A percentile compares a stretch with the other conserved stretches of the same genome.
These are phyloP conservation scores for Danio kyathit DNA, from an alignment of 2,797 vertebrate genomes.

Conservation along the genomic window DNA sequence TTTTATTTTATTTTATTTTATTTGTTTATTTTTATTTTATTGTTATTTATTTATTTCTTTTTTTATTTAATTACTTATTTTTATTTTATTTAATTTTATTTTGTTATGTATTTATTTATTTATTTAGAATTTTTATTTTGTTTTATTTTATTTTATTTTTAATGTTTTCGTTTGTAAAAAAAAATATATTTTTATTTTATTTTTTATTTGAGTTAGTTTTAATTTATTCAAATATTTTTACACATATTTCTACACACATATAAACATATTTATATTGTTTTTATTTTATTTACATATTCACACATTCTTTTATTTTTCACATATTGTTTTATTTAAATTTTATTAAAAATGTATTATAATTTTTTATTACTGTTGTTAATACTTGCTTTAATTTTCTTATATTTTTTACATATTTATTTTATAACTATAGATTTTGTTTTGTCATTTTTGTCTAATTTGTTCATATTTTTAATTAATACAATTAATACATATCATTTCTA, in stretches of 20 bases:
- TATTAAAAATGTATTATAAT: too few species aligned
- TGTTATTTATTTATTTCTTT: not conserved
- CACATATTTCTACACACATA: not conserved
- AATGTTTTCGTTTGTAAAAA: not conserved
- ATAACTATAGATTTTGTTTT: too few species aligned
- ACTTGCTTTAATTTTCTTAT: too few species aligned
- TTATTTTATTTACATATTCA: too few species aligned
- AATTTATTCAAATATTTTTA: not conserved
- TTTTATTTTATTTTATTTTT: not conserved
- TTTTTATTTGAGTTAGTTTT: not conserved
- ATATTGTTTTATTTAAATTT: too few species aligned
- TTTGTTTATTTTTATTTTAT: not conserved
- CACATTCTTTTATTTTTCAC: too few species aligned
- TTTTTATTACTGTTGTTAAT: too few species aligned
- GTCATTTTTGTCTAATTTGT: too few species aligned
- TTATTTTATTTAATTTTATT: not conserved
- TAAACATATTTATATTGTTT: not conserved
- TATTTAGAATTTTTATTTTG: not conserved
- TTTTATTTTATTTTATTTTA: not conserved
- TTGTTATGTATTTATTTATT: not conserved
- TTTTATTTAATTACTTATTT: not conserved
- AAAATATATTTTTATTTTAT: not conserved
- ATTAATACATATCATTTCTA: too few species aligned
- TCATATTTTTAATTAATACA: too few species aligned
- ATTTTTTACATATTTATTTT: too few species aligned